A percentile compares a stretch with the other conserved stretches of the same genome.
phyloP scores from a whole-genome alignment of 2,113 vertebrate genomes.

The Stegostoma tigrinum region DNA sequence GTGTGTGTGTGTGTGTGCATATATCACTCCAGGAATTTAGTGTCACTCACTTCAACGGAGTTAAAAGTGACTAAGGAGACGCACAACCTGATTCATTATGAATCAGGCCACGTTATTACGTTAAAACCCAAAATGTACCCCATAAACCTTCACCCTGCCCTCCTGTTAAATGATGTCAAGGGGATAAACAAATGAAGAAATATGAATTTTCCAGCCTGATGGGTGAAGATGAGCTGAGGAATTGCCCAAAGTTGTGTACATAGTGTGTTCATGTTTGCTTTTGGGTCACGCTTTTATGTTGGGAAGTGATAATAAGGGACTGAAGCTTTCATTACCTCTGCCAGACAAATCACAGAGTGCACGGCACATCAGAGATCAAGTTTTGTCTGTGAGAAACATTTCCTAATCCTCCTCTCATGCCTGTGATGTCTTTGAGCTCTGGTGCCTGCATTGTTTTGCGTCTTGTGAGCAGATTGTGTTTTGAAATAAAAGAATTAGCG shows the following conservation, averaged over 20 bases:
- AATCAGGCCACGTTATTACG: background rate
- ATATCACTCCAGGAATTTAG: too few species aligned
- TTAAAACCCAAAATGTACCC: background rate
- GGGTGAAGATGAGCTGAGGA: background rate
- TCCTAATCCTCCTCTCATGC: background rate
- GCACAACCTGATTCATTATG: background rate
- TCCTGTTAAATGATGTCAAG: background rate
- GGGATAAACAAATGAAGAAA: background rate
- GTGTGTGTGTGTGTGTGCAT: too few species aligned
- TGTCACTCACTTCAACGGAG: too few species aligned
- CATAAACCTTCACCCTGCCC: background rate
- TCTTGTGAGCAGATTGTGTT: background rate
- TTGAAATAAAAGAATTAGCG: background rate
- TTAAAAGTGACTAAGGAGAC: background rate
- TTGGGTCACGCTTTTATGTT: background rate
- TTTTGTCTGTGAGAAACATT: background rate
- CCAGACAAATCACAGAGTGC: background rate
- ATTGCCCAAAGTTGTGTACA: background rate
- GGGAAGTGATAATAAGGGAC: background rate
- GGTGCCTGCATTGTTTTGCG: background rate
- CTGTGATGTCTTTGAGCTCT: background rate
- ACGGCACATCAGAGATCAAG: background rate
- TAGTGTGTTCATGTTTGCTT: background rate
- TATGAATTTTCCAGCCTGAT: background rate
- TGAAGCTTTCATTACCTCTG: background rate